Base-by-base conservation (phyloP, 2,888 invertebrate species). In the Agrochola macilenta region DNA sequence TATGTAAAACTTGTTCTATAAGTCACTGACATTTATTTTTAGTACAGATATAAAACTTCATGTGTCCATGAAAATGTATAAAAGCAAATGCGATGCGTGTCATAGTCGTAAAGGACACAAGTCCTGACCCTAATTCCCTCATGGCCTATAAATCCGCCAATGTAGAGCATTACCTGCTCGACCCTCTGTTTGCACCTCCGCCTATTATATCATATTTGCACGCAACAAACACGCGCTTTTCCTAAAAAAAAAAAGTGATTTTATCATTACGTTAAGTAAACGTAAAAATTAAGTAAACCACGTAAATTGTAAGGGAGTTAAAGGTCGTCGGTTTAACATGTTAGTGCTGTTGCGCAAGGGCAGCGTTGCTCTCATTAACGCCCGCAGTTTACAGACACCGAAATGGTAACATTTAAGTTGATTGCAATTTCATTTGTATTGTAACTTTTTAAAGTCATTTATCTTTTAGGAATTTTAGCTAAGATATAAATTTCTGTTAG, bases 121-220 rank as follows among this genome's bases (percentile, higher is more conserved):
- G 90, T 92, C 91, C 93, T 94, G 92, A 93, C 94, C 93, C 91
- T 91, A 92, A 93, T 93, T 92, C 92, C 92, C 93, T 83, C 89
- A 91, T 90, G 93, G 91, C 92, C 90, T 92, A 94, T 95, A 95
- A 95, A 95, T 93, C 91, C 89, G 88, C 90, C 91, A 92, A 93
- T 94, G 93, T 92, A 90, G 93, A 91, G 91, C 93, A 91, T 93
- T 92, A 92, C 91, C 90, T 90, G 91, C 90, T 91, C 89, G 88
- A 87, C 93, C 93, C 93, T 90, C 82, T 93, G 92, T 94, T 93
- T 93, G 92, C 92, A 90, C 89, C 89, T 89, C 81, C 85, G 86
- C 87, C 89, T 90, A 89, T 89, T 86, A 89, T 90, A 85, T 87
- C 76, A 88, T 88, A 86, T 87, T 88, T 85, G 83, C 88, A 85